Conservation (phyloP, 2,888 invertebrate genomes). For the Parthenolecanium corni region DNA sequence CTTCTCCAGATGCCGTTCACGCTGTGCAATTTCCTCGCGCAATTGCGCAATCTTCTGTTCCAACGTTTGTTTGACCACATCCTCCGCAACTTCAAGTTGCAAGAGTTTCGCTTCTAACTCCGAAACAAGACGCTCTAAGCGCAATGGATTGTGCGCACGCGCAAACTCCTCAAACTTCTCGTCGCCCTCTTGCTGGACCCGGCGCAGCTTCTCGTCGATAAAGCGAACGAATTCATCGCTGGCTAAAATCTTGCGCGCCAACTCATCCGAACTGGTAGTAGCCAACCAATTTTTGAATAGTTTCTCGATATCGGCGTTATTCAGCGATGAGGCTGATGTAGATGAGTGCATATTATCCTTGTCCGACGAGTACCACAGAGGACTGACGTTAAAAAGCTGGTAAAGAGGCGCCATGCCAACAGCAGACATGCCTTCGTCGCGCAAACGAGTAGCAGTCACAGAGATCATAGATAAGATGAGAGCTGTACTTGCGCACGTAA, state of each 20-base stretch:
- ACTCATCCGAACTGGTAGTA: background rate
- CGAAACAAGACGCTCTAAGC: no score
- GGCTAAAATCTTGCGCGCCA: slow-evolving; percentile 1
- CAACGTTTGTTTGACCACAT: background rate
- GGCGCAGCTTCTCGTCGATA: slow-evolving; percentile 6
- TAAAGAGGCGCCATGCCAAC: slow-evolving; percentile 4
- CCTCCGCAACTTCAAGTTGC: background rate
- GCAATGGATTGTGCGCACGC: background rate
- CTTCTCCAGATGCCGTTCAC: background rate
- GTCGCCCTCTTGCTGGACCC: background rate
- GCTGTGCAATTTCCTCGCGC: background rate
- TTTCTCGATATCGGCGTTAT: background rate
- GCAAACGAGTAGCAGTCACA: background rate
- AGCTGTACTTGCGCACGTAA: slow-evolving; percentile 3
- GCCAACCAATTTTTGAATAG: slow-evolving; percentile 1
- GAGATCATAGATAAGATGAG: slow-evolving; percentile 14
- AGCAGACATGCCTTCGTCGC: background rate
- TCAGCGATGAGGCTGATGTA: background rate
- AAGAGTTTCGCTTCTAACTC: no score
- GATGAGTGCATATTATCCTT: no score
- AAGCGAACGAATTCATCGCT: slow-evolving; percentile 8
- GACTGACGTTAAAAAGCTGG: background rate
- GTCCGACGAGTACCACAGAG: background rate
- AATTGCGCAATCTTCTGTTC: background rate
- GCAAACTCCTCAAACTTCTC: background rate